Evolutionary conservation across 2,888 invertebrate species (phyloP), one percentile per base, ranked within the genome.

Genomic region (Ophonus ardosiacus): DNA sequence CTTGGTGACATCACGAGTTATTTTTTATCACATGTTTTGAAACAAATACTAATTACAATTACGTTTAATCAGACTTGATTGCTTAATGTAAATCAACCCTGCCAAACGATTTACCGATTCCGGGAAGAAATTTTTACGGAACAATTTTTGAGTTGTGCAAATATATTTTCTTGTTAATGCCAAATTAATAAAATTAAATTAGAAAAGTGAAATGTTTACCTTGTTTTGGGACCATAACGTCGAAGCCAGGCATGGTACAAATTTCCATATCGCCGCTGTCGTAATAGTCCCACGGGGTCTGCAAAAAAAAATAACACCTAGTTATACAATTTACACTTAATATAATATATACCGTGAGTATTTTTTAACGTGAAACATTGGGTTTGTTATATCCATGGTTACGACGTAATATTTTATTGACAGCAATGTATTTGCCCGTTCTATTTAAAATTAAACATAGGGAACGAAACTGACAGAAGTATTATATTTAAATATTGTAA

Each of bases 201-300:
- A 51, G 43, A 51, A 51, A 2, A 13, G 43, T 51, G 10, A 51
- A 51, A 13, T 10, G 59, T 40, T 90, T 87, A 91, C 91, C 88
- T 86, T 88, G 89, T 88, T 88, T 89, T n/a, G 89, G 90, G 57
- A 93, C 91, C 90, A 93, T 93, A 89, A 93, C 93, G 89, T 95
- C 94, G 88, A 95, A 92, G 74, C 94, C 94, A 31, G 93, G 92
- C 90, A 92, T 93, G 86, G 94, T 94, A 87, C 92, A 93, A 78
- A 94, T 90, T 83, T 90, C 89, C 87, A 88, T 89, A 83, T 88
- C 89, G 21, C 74, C 71, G 51, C 87, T 86, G 82, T 87, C 87
- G 17, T 87, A 86, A 40, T 89, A 86, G 38, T 91, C 90, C 92
- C 91, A 92, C 71, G 90, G 89, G 86, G 90, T 89, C 92, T 92